Percentiles rank a stretch among this genome's conserved stretches.
Conservation (phyloP, 2,888 invertebrate species). For the Lymantria dispar region DNA sequence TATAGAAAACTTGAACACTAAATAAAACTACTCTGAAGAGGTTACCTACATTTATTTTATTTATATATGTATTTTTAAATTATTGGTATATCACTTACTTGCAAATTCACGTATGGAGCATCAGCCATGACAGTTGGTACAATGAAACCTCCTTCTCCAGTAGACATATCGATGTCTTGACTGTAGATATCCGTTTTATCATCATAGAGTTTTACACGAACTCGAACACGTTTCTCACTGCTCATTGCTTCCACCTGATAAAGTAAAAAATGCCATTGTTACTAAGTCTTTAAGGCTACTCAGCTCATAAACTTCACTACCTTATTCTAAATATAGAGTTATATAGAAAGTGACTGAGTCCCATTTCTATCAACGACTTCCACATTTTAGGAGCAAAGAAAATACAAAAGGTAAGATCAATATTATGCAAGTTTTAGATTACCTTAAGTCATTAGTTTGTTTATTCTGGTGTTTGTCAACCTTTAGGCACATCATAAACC, state of each 20-base stretch:
- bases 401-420: no score
- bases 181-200: slow-evolving; percentile 87
- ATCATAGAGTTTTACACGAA: slow-evolving; percentile 85
- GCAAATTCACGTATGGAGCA: slow-evolving; percentile 84
- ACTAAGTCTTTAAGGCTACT: background rate
- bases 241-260: slow-evolving; percentile 86
- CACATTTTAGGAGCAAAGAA: background rate
- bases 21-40: no score
- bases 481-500: no score
- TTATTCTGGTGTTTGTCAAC: no score
- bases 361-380: background rate
- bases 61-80: no score
- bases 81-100: slow-evolving; percentile 63
- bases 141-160: slow-evolving; percentile 86
- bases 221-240: slow-evolving; percentile 85
- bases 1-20: no score
- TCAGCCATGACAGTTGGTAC: slow-evolving; percentile 87
- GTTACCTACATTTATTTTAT: no score
- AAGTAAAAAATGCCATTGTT: background rate
- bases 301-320: no score
- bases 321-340: no score
- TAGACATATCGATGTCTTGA: slow-evolving; percentile 86
- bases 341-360: no score
- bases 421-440: no score
- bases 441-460: no score